phyloP scores from a whole-genome alignment of 2,797 vertebrate species.

The Paguma larvata region DNA sequence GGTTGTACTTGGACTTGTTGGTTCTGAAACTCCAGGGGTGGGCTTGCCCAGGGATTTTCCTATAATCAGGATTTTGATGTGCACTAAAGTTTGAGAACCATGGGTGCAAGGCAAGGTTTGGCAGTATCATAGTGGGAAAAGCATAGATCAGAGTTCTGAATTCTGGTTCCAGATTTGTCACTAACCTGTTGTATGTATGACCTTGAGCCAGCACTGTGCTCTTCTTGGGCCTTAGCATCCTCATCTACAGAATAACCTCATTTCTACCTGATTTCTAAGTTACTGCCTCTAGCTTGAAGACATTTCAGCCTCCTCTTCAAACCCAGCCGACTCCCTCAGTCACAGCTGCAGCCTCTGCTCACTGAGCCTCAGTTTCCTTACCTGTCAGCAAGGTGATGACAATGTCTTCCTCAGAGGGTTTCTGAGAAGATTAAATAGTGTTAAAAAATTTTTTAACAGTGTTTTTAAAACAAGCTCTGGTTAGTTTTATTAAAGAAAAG shows the following conservation, averaged over 20 bases:
- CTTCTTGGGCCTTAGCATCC: not conserved
- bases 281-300: not conserved
- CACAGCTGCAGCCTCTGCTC: not conserved
- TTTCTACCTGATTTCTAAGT: not conserved
- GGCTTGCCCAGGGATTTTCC: not conserved
- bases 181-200: not conserved
- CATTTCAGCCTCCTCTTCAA: not conserved
- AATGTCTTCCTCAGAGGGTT: not conserved
- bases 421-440: not conserved
- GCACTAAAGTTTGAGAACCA: not conserved
- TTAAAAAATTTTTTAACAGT: not conserved
- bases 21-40: not conserved
- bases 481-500: not conserved
- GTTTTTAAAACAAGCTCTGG: not conserved
- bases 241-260: not conserved
- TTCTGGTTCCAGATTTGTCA: not conserved
- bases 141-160: not conserved
- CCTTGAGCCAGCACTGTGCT: not conserved
- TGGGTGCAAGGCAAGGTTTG: not conserved
- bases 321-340: too few species aligned
- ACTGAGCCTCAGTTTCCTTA: not conserved
- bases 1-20: not conserved
- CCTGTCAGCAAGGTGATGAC: not conserved
- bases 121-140: not conserved
- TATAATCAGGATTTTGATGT: not conserved